These are phyloP conservation scores for Brotula barbata DNA, from an alignment of 2,797 vertebrate species.

Conservation along the genomic window DNA sequence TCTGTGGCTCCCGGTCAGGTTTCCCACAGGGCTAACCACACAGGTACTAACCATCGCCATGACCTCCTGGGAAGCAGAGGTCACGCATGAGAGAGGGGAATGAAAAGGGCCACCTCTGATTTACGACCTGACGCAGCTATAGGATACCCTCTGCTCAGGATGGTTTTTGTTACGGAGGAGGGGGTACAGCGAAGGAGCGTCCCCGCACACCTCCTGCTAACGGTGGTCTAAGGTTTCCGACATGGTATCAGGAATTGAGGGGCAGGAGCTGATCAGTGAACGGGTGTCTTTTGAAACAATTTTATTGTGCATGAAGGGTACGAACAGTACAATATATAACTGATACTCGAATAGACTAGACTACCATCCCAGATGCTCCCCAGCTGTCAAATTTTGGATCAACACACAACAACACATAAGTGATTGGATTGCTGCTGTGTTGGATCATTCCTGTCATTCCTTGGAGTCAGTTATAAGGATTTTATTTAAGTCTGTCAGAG, in stretches of 20 bases:
- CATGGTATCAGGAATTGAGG: slow-evolving; percentile 17
- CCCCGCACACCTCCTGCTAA: slow-evolving; percentile 42
- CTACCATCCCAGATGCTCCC: slow-evolving; percentile 38
- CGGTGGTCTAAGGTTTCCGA: slow-evolving; percentile 49
- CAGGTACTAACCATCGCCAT: slow-evolving; percentile 45
- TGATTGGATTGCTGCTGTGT: slow-evolving; percentile 19
- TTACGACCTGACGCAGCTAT: slow-evolving; percentile 73
- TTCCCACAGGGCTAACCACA: slow-evolving; percentile 59
- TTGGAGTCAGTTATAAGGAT: slow-evolving; percentile 35
- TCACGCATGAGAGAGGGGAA: slow-evolving; percentile 73
- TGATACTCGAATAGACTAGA: neutral
- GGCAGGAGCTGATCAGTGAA: slow-evolving; percentile 9
- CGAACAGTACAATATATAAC: slow-evolving; percentile 18
- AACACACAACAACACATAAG: slow-evolving; percentile 26
- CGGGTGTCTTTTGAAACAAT: neutral
- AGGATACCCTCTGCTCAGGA: slow-evolving; percentile 67
- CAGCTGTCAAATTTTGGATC: slow-evolving; percentile 53
- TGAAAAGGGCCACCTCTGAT: slow-evolving; percentile 77
- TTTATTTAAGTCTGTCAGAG: slow-evolving; percentile 35
- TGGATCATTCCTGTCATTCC: slow-evolving; percentile 45
- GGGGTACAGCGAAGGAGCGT: slow-evolving; percentile 35
- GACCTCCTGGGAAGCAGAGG: slow-evolving; percentile 64
- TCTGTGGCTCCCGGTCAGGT: slow-evolving; percentile 62
- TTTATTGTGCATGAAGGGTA: slow-evolving; percentile 7
- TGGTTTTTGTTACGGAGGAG: slow-evolving; percentile 68